Percentiles rank a stretch among this genome's conserved stretches.
These are phyloP conservation scores for Acanthis flammea DNA, from an alignment of 2,797 vertebrate species.

Conservation along the genomic window DNA sequence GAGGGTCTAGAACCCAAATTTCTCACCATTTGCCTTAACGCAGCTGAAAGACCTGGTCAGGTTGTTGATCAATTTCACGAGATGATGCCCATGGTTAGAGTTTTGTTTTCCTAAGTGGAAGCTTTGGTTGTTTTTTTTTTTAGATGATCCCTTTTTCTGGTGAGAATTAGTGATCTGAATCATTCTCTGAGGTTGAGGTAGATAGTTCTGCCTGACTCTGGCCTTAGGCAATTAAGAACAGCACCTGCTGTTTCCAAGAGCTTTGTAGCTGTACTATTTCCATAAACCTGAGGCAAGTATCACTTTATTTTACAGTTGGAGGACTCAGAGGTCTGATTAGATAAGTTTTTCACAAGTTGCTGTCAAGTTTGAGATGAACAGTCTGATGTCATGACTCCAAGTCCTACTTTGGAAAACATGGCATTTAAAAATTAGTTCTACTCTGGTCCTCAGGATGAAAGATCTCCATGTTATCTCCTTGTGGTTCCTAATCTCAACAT, in stretches of 20 bases:
- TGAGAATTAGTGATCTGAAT: background rate
- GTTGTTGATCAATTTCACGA: background rate
- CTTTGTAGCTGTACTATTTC: background rate
- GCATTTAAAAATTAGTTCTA: background rate
- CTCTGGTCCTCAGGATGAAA: background rate
- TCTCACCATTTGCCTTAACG: accelerated
- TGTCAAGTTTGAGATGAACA: background rate
- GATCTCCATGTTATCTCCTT: background rate
- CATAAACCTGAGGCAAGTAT: background rate
- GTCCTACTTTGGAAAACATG: background rate
- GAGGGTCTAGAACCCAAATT: background rate
- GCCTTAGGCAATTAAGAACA: background rate
- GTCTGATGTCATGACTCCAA: background rate
- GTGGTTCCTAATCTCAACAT: background rate
- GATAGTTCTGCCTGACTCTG: background rate
- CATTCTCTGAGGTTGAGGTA: background rate
- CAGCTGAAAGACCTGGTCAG: background rate
- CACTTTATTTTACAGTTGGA: background rate
- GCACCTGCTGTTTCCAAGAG: background rate
- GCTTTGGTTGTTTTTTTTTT: background rate
- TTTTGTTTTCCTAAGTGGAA: background rate
- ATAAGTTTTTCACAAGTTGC: background rate
- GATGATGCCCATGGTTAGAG: background rate
- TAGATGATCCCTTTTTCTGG: background rate
- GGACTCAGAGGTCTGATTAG: background rate